Percentiles rank a stretch among this genome's conserved stretches.
phyloP scores from a whole-genome alignment of 2,888 invertebrate genomes.

The Hydriomena furcata region DNA sequence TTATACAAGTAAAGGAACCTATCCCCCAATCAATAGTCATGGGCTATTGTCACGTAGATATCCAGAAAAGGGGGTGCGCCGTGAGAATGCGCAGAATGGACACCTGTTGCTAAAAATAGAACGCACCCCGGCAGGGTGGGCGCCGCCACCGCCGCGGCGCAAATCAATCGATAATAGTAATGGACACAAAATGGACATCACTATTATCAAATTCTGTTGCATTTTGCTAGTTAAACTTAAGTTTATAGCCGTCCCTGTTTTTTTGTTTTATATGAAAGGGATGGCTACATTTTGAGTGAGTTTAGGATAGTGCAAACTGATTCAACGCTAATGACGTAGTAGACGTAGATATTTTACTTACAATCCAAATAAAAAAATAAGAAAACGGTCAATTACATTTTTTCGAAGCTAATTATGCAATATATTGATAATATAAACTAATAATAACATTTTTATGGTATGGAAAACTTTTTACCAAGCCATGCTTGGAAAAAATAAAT shows the following conservation, averaged over 20 bases:
- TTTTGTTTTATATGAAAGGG: too few relatives aligned
- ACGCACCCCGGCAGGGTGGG: conserved; percentile 45
- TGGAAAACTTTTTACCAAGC: neutral
- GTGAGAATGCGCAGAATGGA: conserved; percentile 53
- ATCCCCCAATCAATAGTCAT: conserved; percentile 9
- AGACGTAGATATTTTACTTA: too few relatives aligned
- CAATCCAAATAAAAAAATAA: too few relatives aligned
- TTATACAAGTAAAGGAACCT: neutral
- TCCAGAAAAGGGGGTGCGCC: conserved; percentile 55
- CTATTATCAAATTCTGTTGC: conserved; percentile 1
- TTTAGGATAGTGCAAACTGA: too few relatives aligned
- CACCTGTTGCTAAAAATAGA: conserved; percentile 82
- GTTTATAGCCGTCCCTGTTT: too few relatives aligned
- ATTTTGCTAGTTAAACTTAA: too few relatives aligned
- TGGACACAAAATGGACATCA: neutral
- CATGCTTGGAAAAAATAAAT: neutral
- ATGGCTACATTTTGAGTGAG: too few relatives aligned
- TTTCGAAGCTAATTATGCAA: too few relatives aligned
- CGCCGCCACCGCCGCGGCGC: conserved; percentile 29
- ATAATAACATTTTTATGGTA: too few relatives aligned
- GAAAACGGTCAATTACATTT: too few relatives aligned
- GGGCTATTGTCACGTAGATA: conserved; percentile 45
- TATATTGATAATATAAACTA: too few relatives aligned
- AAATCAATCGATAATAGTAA: conserved; percentile 33
- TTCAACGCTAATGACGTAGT: too few relatives aligned